Evolutionary conservation across 2,113 vertebrate genomes (phyloP), one percentile per base, ranked within the genome.

Genomic region (Cyrtonyx montezumae): DNA sequence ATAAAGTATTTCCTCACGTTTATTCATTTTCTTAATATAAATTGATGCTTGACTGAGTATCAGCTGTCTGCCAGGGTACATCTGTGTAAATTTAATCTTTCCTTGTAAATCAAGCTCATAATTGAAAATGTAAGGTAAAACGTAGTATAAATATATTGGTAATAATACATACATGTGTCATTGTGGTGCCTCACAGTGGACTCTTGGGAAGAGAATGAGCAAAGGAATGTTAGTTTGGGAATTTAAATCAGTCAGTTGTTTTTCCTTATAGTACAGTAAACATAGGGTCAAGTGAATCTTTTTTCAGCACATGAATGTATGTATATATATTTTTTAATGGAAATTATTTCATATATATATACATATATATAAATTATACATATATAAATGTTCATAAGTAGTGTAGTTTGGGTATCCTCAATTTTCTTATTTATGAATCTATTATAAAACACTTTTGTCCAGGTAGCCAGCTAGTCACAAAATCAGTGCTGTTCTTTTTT

Each of bases 1-100:
- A 40, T 5, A 12, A 40, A 40, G 40, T 13, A 28, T 97, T 95
- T 92, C 76, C 87, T 96, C 85, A 80, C 91, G 34, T 80, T 94
- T 90, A 32, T 96, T 96, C 94, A 66, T 95, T 97, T 98, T 97
- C 90, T 92, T 67, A 94, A 96, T 87, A 91, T 96, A 93, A 95
- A 91, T 93, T n/a, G 94, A 40, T 93, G 37, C 56, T 91, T 96
- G 40, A 81, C 81, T 93, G 81, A 95, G 89, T 90, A 89, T 83
- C 84, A 94, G 58, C 83, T 96, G 51, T 77, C 90, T 84, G 58
- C 84, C 91, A 96, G 69, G 43, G 88, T 69, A 75, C 79, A 77
- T 84, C 69, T 90, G 75, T 80, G 19, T 91, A 92, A 95, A 75
- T 93, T 88, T 79, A 78, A 91, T 87, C 82, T 67, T 85, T 62